Percentiles rank a stretch among this genome's conserved stretches.
These are phyloP conservation scores for Eristalinus aeneus DNA, from an alignment of 2,888 invertebrate species.

Conservation along the genomic window DNA sequence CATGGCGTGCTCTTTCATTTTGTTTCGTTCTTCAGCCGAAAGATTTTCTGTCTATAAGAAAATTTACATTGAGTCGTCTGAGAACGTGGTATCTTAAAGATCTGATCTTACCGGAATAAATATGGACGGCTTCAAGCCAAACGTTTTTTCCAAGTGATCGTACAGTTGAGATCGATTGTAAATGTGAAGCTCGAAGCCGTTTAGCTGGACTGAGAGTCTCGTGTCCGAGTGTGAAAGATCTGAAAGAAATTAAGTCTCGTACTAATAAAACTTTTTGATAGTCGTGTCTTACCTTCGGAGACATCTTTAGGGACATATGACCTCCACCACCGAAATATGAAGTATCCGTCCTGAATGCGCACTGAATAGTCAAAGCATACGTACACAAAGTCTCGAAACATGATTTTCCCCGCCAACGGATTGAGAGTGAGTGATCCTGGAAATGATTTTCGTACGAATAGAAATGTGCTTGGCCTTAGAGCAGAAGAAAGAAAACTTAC, in stretches of 20 bases:
- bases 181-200: slow-evolving; percentile 96
- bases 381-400: slow-evolving; percentile 97
- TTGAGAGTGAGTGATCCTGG: slow-evolving; percentile 96
- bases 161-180: slow-evolving; percentile 96
- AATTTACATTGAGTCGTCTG: neutral
- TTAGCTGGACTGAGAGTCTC: slow-evolving; percentile 92
- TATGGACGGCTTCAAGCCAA: slow-evolving; percentile 91
- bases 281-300: slow-evolving; percentile 88
- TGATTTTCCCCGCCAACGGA: slow-evolving; percentile 98
- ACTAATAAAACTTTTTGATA: neutral
- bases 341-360: slow-evolving; percentile 96
- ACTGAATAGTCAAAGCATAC: slow-evolving; percentile 96
- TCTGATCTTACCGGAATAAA: slow-evolving; percentile 81
- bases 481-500: slow-evolving; percentile 81
- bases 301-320: slow-evolving; percentile 97
- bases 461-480: neutral
- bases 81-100: too few relatives aligned
- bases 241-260: slow-evolving; percentile 79
- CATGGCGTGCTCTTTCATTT: slow-evolving; percentile 83
- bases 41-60: slow-evolving; percentile 82
- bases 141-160: slow-evolving; percentile 91
- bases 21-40: slow-evolving; percentile 82
- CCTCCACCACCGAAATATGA: slow-evolving; percentile 99
- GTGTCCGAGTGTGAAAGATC: slow-evolving; percentile 98
- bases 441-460: slow-evolving; percentile 73